These are phyloP conservation scores for Calcarius ornatus DNA, from an alignment of 2,113 vertebrate species.

Conservation along the genomic window DNA sequence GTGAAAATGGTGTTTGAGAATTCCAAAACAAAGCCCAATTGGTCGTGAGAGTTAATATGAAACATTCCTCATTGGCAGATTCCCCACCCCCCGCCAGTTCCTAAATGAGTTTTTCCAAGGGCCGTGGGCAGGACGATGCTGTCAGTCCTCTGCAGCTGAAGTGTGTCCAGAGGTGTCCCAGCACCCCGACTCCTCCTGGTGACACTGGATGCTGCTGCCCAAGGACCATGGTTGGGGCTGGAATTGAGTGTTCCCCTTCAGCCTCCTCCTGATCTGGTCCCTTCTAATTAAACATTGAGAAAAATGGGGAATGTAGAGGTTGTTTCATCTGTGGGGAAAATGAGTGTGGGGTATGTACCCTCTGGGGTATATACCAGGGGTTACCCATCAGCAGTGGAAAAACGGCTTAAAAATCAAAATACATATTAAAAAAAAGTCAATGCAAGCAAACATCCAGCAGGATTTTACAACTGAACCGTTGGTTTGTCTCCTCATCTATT, in stretches of 20 bases:
- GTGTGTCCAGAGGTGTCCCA: background rate
- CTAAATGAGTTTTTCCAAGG: background rate
- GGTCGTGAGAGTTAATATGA: background rate
- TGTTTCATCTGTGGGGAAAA: background rate
- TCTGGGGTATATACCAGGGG: background rate
- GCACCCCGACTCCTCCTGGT: background rate
- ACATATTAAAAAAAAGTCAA: background rate
- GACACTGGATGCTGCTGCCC: background rate
- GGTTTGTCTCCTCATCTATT: conserved; percentile 82
- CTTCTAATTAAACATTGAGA: background rate
- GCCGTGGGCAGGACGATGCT: background rate
- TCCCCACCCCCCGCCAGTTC: background rate
- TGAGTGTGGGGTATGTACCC: background rate
- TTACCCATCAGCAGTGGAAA: background rate
- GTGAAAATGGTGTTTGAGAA: background rate
- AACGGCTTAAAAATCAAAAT: background rate
- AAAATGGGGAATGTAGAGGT: background rate
- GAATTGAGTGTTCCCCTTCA: background rate
- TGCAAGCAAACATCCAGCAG: conserved; percentile 82
- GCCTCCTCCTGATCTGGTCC: background rate
- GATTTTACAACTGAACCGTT: conserved; percentile 86
- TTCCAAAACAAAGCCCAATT: background rate
- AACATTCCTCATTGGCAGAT: background rate
- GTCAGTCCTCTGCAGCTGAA: background rate
- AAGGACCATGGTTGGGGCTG: background rate